Evolutionary conservation across 2,888 invertebrate genomes (phyloP), one percentile per base, ranked within the genome.

Genomic region (Unio delphinus): DNA sequence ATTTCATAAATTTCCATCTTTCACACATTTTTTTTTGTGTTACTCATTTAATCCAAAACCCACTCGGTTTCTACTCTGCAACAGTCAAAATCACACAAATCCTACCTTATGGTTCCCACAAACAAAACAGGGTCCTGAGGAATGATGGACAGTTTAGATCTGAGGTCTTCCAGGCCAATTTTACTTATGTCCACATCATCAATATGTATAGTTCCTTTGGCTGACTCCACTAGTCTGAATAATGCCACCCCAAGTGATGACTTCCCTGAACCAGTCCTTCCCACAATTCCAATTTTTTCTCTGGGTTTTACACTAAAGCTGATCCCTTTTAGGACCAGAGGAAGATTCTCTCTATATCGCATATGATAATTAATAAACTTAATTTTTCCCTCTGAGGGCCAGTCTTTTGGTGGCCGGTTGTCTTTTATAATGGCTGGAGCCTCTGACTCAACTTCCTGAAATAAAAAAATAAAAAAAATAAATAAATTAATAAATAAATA

Each of bases 121-220:
- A 93, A 93, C 18, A 94, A 88, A 4, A 92, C 91, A 1, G 93
- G 93, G 83, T 93, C 93, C 82, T 93, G 93, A 11, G 93, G 93
- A 73, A 94, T 89, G 67, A 88, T 87, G 34, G 88, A 82, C 45
- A 89, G 75, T 28, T 81, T 92, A n/a, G 89, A 90, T 64, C 93
- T 89, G 23, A 94, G 88, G 70, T 91, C 89, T 60, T 91, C 88
- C 62, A 93, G 85, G 1, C 91, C 90, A 20, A 92, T 82, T 8
- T 82, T 82, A 7, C 88, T 83, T 67, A 92, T 91, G 80, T 93
- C 92, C 6, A 92, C 79, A 55, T 89, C 91, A 75, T 93, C 93
- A 61, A 93, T 91, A 54, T 81, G 85, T 62, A 93, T 92, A 28
- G 78, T 86, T 7, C 93, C 93, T 1, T 86, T 85, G 3, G 88